Percentiles rank a stretch among this genome's conserved stretches.
phyloP scores from a whole-genome alignment of 2,113 vertebrate species.

The Mungos mungo region DNA sequence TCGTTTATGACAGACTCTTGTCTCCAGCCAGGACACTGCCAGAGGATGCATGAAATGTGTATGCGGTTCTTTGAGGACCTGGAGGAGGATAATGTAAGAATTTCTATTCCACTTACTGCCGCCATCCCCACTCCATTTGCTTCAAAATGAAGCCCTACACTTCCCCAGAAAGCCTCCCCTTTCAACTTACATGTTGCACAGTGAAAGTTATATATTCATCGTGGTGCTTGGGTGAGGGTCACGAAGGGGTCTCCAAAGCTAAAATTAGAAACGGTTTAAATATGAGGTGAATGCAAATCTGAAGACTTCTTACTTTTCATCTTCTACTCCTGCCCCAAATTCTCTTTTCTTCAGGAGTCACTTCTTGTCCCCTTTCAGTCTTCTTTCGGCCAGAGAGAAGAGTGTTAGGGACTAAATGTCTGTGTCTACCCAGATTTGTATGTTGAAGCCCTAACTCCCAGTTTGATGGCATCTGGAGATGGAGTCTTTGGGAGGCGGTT shows the following conservation, averaged over 20 bases:
- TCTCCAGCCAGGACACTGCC: constrained; percentile 73
- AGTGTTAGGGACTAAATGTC: background rate
- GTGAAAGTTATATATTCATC: background rate
- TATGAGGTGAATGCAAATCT: background rate
- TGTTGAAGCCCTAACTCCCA: background rate
- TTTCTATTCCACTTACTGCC: background rate
- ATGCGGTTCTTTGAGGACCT: constrained; percentile 70
- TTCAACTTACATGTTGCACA: background rate
- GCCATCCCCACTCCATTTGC: background rate
- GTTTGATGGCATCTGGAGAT: background rate
- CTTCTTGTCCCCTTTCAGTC: background rate
- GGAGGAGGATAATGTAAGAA: constrained; percentile 58
- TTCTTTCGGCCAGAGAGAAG: background rate
- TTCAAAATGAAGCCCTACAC: constrained; percentile 37
- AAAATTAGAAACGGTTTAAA: background rate
- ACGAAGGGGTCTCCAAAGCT: background rate
- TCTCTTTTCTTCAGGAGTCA: background rate
- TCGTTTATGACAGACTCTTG: background rate
- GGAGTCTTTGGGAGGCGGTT: background rate
- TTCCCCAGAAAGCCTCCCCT: background rate
- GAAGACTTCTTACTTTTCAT: background rate
- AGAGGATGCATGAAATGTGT: constrained; percentile 80
- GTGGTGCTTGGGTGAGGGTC: background rate
- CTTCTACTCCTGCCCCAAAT: background rate
- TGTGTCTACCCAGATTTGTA: background rate